Percentiles rank a stretch among this genome's conserved stretches.
phyloP scores from a whole-genome alignment of 64 coral and sea anemone species.

The Acropora tenuis region DNA sequence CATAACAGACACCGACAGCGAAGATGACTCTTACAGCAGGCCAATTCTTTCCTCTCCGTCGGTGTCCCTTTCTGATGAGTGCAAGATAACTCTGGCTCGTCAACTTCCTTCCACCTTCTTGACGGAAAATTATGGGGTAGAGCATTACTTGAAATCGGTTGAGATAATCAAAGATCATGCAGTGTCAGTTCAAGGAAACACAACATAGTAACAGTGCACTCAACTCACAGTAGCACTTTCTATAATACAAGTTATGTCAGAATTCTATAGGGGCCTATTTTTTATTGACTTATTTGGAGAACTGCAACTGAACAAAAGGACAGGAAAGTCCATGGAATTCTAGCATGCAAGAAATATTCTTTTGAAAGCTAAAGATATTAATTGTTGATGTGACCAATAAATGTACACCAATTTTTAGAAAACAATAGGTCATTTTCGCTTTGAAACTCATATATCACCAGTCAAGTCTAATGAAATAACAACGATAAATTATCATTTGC shows the following conservation, averaged over 20 bases:
- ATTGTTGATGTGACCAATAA: neutral
- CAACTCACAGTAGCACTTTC: neutral
- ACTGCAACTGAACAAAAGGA: neutral
- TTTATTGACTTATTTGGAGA: too few species aligned
- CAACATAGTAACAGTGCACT: constrained; percentile 1
- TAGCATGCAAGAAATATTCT: neutral
- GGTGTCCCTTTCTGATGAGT: constrained; percentile 37
- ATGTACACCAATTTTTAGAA: neutral
- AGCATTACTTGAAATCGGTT: constrained; percentile 11
- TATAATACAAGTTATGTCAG: neutral
- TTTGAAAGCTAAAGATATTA: neutral
- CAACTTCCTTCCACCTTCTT: neutral
- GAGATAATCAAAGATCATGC: neutral
- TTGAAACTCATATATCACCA: neutral
- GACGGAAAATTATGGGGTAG: neutral
- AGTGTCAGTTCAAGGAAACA: neutral
- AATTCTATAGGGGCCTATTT: neutral
- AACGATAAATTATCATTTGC: neutral
- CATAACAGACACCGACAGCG: constrained; percentile 40
- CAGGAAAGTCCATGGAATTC: neutral
- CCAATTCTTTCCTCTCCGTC: constrained; percentile 48
- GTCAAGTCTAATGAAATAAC: neutral
- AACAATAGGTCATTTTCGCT: neutral
- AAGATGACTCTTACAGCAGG: constrained; percentile 32
- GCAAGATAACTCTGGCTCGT: constrained; percentile 10